These are phyloP conservation scores for Sipunculus nudus DNA, from an alignment of 2,888 invertebrate genomes.

Conservation along the genomic window DNA sequence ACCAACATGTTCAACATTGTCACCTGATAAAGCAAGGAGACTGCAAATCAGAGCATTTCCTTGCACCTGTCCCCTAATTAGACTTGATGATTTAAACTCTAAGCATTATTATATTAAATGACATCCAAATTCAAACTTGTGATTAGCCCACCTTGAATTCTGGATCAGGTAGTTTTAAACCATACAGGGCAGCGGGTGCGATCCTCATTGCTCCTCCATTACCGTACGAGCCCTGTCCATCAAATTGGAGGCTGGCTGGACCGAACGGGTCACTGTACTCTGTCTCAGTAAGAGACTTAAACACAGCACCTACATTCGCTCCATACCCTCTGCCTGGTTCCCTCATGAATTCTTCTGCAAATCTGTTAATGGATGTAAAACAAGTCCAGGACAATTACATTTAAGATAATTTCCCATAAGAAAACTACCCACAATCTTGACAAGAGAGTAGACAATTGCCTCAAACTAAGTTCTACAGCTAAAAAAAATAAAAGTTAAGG, in stretches of 20 bases:
- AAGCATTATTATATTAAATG: no score
- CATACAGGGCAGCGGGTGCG: conserved; percentile 74
- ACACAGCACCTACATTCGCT: conserved; percentile 67
- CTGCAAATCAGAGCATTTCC: no score
- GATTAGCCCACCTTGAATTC: no score
- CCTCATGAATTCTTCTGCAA: conserved; percentile 73
- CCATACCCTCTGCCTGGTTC: conserved; percentile 77
- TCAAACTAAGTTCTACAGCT: no score
- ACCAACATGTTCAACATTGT: no score
- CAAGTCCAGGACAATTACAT: not conserved
- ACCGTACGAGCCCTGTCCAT: conserved; percentile 78
- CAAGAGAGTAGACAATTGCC: no score
- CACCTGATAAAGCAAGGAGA: no score
- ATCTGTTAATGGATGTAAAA: conserved; percentile 65
- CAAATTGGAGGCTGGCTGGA: conserved; percentile 76
- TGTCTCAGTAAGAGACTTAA: conserved; percentile 48
- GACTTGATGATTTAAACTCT: no score
- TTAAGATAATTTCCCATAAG: not conserved
- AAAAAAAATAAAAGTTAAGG: no score
- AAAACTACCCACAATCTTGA: no score
- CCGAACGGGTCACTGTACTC: conserved; percentile 71
- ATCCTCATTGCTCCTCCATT: conserved; percentile 82
- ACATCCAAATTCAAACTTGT: no score
- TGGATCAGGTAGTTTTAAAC: conserved; percentile 37
- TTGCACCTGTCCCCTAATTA: no score